These are phyloP conservation scores for Rhinogobio ventralis DNA, from an alignment of 2,797 vertebrate species.

Conservation along the genomic window DNA sequence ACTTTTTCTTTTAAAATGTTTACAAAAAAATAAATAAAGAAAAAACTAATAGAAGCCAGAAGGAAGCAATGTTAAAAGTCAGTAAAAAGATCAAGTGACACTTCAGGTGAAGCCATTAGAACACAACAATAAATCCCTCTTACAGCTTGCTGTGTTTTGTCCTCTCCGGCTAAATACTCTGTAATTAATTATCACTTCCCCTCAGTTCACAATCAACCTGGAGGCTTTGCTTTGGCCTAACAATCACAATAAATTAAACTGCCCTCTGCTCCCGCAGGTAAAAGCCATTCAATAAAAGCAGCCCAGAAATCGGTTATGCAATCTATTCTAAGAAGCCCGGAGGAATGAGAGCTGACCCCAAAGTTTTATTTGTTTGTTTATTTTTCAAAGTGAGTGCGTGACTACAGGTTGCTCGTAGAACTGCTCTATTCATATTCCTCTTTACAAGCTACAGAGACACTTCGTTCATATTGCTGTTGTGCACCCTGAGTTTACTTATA, in stretches of 20 bases:
- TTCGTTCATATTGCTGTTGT: neutral
- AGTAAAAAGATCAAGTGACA: neutral
- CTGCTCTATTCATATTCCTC: neutral
- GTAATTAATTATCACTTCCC: slow-evolving; percentile 56
- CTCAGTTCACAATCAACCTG: slow-evolving; percentile 21
- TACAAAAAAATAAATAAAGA: neutral
- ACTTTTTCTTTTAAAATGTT: neutral
- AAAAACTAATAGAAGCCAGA: neutral
- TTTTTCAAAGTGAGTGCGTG: neutral
- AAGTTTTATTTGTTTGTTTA: slow-evolving; percentile 8
- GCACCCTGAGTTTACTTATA: neutral
- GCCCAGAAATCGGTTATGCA: slow-evolving; percentile 32
- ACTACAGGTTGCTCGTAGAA: neutral
- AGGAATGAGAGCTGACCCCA: neutral
- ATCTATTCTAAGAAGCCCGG: slow-evolving; percentile 9
- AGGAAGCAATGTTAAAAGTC: neutral
- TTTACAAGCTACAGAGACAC: neutral
- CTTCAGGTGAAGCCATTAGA: slow-evolving; percentile 1
- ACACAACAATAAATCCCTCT: slow-evolving; percentile 38
- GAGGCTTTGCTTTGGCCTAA: slow-evolving; percentile 44
- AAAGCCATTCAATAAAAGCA: slow-evolving; percentile 34
- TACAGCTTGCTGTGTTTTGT: slow-evolving; percentile 28
- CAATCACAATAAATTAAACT: slow-evolving; percentile 53
- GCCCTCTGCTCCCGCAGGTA: slow-evolving; percentile 28
- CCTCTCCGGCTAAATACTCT: slow-evolving; percentile 39